Evolutionary conservation across 2,113 vertebrate genomes (phyloP).

Genomic region (Daboia siamensis): DNA sequence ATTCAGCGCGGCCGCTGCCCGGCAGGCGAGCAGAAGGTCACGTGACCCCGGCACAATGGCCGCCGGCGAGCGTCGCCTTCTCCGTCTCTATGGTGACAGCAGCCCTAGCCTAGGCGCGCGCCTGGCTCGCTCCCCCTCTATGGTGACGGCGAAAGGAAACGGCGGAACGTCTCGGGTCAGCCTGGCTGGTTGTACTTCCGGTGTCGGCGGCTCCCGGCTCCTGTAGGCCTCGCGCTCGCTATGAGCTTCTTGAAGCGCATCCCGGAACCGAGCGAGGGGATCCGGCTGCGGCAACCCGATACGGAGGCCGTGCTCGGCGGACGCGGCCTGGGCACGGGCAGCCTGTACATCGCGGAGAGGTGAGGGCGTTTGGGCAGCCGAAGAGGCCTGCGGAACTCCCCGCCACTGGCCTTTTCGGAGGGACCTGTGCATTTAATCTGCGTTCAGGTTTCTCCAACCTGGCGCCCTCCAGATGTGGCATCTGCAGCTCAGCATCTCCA

Average conservation of each 20-base stretch:
- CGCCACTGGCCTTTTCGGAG: background rate
- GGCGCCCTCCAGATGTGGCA: background rate
- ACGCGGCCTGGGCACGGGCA: conserved; percentile 81
- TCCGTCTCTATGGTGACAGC: background rate
- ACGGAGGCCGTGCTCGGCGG: conserved; percentile 88
- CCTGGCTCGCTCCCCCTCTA: background rate
- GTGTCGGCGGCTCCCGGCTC: background rate
- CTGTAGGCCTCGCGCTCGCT: conserved; percentile 21
- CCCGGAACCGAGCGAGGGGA: conserved; percentile 79
- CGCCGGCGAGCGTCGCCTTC: rapidly evolving
- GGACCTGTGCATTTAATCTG: background rate
- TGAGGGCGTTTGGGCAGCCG: conserved; percentile 45
- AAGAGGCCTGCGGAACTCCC: background rate
- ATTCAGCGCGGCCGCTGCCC: background rate
- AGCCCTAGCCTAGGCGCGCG: no score
- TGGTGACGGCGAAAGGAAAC: background rate
- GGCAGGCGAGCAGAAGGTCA: background rate
- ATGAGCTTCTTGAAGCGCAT: conserved; percentile 85
- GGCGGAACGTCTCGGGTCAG: background rate
- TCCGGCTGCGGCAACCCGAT: conserved; percentile 83
- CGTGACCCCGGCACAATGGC: background rate
- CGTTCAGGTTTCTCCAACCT: background rate
- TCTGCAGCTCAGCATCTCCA: background rate
- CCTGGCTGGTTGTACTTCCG: conserved; percentile 21
- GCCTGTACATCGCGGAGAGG: conserved; percentile 89